Conservation (phyloP, 2,888 invertebrate genomes). For the Sceliomorpha sp. region DNA sequence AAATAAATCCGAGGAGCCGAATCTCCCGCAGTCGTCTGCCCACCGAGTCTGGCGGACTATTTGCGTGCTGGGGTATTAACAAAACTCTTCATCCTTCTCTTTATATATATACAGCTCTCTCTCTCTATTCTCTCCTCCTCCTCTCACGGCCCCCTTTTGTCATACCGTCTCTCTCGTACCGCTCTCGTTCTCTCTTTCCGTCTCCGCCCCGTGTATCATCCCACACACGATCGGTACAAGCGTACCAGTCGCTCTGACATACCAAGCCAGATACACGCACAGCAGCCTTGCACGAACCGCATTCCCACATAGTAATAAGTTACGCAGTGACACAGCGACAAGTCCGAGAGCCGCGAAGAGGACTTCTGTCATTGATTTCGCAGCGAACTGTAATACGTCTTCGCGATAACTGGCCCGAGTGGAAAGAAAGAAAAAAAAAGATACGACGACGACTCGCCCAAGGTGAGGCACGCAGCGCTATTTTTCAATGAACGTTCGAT, state of each 20-base stretch:
- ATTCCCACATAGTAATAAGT: conserved; percentile 53
- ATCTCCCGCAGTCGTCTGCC: conserved; percentile 53
- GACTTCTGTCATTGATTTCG: conserved; percentile 51
- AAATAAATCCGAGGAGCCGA: conserved; percentile 53
- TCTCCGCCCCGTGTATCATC: conserved; percentile 54
- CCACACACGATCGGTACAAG: conserved; percentile 54
- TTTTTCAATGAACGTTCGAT: conserved; percentile 36
- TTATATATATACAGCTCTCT: no score
- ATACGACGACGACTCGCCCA: conserved; percentile 26
- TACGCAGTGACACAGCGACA: conserved; percentile 42
- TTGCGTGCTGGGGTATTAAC: conserved; percentile 58
- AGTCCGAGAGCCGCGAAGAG: conserved; percentile 37
- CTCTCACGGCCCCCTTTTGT: no score
- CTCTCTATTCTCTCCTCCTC: background rate
- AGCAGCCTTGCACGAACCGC: conserved; percentile 46
- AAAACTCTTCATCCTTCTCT: no score
- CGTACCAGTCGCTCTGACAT: conserved; percentile 42
- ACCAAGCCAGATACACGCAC: conserved; percentile 20
- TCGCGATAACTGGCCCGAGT: conserved; percentile 37
- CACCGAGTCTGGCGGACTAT: conserved; percentile 55
- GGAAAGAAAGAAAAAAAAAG: background rate
- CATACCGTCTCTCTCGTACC: conserved; percentile 6
- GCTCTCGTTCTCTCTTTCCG: conserved; percentile 29
- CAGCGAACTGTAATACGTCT: conserved; percentile 55
- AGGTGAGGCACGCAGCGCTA: conserved; percentile 36